A percentile compares a stretch with the other conserved stretches of the same genome.
Evolutionary conservation across 2,888 invertebrate species (phyloP).

Genomic region (Orthosia cruda): DNA sequence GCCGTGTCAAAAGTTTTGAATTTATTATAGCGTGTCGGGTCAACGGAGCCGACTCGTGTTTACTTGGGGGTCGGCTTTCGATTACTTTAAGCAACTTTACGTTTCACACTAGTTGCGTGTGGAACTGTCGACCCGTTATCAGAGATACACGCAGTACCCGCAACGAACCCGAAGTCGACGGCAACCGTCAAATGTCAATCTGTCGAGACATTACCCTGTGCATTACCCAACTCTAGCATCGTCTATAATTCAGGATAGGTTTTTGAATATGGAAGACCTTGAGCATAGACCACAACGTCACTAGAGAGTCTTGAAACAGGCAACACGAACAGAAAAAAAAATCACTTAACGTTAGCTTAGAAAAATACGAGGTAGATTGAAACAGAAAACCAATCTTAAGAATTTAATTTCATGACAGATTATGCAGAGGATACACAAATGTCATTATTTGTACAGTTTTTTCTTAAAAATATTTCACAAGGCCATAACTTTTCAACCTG

Average conservation of each 20-base stretch:
- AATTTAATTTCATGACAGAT: slow-evolving; percentile 12
- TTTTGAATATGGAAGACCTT: slow-evolving; percentile 15
- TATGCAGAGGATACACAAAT: slow-evolving; percentile 1
- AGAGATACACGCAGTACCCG: slow-evolving; percentile 6
- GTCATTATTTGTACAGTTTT: background rate
- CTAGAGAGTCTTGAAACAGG: background rate
- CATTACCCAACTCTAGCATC: slow-evolving; percentile 15
- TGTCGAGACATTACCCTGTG: slow-evolving; percentile 4
- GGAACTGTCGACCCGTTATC: slow-evolving; percentile 12
- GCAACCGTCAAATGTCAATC: slow-evolving; percentile 49
- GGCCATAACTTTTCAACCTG: too few species aligned
- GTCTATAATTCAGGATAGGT: slow-evolving; percentile 26
- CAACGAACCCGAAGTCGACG: slow-evolving; percentile 16
- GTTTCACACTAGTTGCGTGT: slow-evolving; percentile 23
- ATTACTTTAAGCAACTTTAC: slow-evolving; percentile 32
- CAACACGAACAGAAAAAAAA: background rate
- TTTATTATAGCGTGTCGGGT: slow-evolving; percentile 60
- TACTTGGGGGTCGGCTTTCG: slow-evolving; percentile 42
- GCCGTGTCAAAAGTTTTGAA: slow-evolving; percentile 60
- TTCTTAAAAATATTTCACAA: background rate
- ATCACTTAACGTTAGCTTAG: background rate
- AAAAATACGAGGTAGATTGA: slow-evolving; percentile 4
- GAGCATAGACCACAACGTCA: background rate
- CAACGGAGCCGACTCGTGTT: slow-evolving; percentile 45
- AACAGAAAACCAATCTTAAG: slow-evolving; percentile 2